Evolutionary conservation across 2,888 invertebrate genomes (phyloP), one percentile per base, ranked within the genome.

Genomic region (Orthosia gothica): DNA sequence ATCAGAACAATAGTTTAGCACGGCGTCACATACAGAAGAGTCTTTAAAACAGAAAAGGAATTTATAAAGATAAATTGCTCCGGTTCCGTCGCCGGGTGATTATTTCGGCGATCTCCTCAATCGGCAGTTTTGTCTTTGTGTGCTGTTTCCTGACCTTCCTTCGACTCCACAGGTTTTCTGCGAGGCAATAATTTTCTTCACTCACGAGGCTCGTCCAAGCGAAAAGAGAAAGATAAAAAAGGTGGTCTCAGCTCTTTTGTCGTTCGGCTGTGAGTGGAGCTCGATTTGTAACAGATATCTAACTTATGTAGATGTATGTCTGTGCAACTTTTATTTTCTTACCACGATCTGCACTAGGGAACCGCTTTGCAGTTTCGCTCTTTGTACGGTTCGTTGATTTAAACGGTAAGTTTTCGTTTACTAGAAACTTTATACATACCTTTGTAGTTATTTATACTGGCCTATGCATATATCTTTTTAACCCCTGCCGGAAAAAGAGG

Each of bases 221-320:
- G 94, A 93, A 93, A 94, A 91, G 90, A 89, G 91, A 85, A 89
- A 94, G 94, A 94, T 94, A 95, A 95, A 95, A 94, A 93, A 92
- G 92, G 91, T 92, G 90, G 91, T 87, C 85, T 93, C 93, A 93
- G 93, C 93, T 91, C 92, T 94, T 94, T 93, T 93, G 93, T 92
- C 89, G 90, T 77, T 69, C 77, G 79, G 23, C 76, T 90, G 88
- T 88, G 85, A 84, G 88, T 88, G 90, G 67, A 75, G 81, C 79
- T 78, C 87, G 76, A 90, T 89, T 88, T 88, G 78, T 85, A 82
- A 84, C 73, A 84, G 81, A 86, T 88, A 87, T 82, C 79, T 82
- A 79, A 76, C 59, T 74, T 70, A 78, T 74, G 87, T 82, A 81
- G 74, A 83, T 84, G 52, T 78, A 82, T 63, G 74, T 72, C 54